Percentiles rank a stretch among this genome's conserved stretches.
These are phyloP conservation scores for Temnothorax unifasciatus DNA, from an alignment of 2,888 invertebrate genomes.

Conservation along the genomic window DNA sequence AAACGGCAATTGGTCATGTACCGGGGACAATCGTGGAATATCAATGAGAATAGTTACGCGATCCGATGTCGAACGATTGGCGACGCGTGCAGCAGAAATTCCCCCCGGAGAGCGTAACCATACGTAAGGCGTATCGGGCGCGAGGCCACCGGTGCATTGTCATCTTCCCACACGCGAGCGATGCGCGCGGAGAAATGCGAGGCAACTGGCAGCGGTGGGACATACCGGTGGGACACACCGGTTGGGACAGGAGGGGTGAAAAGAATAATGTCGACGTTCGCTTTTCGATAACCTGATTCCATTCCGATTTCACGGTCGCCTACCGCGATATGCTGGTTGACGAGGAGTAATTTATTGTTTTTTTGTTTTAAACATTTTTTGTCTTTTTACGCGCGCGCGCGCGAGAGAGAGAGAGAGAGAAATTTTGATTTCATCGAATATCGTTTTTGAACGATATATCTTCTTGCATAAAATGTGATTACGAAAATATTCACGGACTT, in stretches of 20 bases:
- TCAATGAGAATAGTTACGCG: slow-evolving; percentile 68
- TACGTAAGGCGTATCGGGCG: slow-evolving; percentile 77
- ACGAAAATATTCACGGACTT: background rate
- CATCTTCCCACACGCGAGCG: slow-evolving; percentile 79
- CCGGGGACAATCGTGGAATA: slow-evolving; percentile 68
- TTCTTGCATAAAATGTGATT: background rate
- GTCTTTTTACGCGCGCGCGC: background rate
- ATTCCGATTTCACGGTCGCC: slow-evolving; percentile 49
- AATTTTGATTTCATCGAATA: background rate
- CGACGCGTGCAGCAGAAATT: slow-evolving; percentile 63
- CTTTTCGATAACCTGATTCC: slow-evolving; percentile 62
- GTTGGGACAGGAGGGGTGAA: background rate
- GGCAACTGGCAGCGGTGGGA: slow-evolving; percentile 50
- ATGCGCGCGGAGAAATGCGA: slow-evolving; percentile 67
- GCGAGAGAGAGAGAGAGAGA: background rate
- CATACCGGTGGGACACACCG: background rate
- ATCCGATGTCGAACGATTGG: slow-evolving; percentile 32
- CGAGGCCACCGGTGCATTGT: slow-evolving; percentile 81
- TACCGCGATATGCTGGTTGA: background rate
- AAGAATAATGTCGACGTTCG: slow-evolving; percentile 33
- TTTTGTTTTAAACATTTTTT: background rate
- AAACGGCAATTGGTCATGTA: slow-evolving; percentile 61
- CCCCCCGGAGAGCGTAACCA: slow-evolving; percentile 63
- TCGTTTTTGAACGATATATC: background rate
- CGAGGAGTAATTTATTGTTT: background rate